These are phyloP conservation scores for Parapristionchus giblindavisi DNA, from an alignment of 2,888 invertebrate species.

Conservation along the genomic window DNA sequence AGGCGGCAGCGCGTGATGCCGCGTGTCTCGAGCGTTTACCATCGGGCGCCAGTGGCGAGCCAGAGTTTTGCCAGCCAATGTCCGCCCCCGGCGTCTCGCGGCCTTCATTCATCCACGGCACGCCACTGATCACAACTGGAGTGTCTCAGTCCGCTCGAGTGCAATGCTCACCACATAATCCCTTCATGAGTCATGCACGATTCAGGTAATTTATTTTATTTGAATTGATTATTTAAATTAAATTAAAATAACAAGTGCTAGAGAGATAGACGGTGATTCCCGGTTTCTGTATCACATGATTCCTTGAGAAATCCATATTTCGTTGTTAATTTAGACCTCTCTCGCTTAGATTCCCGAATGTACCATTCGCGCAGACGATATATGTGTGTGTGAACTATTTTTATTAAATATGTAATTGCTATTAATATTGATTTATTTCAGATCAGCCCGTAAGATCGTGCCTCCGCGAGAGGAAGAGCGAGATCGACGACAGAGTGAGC, in stretches of 20 bases:
- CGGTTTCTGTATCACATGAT: too few species aligned
- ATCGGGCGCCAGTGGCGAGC: neutral
- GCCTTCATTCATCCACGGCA: neutral
- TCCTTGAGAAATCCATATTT: too few species aligned
- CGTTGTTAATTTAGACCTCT: too few species aligned
- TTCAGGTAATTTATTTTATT: slow-evolving; percentile 7
- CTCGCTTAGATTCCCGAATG: neutral
- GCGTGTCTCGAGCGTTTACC: slow-evolving; percentile 5
- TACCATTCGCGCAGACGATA: neutral
- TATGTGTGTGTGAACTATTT: neutral
- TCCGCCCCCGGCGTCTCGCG: neutral
- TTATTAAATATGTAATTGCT: too few species aligned
- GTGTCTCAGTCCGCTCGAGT: too few species aligned
- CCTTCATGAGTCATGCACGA: slow-evolving; percentile 21
- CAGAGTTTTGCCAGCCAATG: neutral
- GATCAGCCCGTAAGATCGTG: slow-evolving; percentile 46
- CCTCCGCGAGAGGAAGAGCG: slow-evolving; percentile 35
- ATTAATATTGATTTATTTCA: slow-evolving; percentile 28
- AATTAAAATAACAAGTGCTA: too few species aligned
- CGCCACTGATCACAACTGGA: neutral
- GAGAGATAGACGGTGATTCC: too few species aligned
- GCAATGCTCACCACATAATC: slow-evolving; percentile 16
- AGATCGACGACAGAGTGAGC: slow-evolving; percentile 41
- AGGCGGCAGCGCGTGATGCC: slow-evolving; percentile 14
- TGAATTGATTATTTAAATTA: neutral